These are phyloP conservation scores for Spilosoma lubricipeda DNA, from an alignment of 2,888 invertebrate species.

Conservation along the genomic window DNA sequence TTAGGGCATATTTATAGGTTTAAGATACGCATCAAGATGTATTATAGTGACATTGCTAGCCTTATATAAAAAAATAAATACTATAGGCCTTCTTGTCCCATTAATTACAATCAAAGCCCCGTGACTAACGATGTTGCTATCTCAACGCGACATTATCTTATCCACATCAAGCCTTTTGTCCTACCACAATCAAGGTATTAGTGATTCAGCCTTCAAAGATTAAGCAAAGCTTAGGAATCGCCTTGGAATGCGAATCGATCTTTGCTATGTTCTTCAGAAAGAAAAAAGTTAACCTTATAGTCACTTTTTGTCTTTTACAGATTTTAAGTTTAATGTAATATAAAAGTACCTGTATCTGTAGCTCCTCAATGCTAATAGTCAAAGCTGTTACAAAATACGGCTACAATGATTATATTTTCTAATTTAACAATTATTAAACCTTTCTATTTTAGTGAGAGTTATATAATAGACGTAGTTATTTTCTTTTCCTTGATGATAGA, in stretches of 20 bases:
- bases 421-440: too few species aligned
- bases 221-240: background rate
- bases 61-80: background rate
- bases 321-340: background rate
- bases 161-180: conserved; percentile 44
- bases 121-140: conserved; percentile 36
- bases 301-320: background rate
- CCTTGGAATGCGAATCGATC: background rate
- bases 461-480: too few species aligned
- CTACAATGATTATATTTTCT: too few species aligned
- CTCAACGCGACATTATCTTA: conserved; percentile 51
- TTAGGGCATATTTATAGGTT: background rate
- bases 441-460: too few species aligned
- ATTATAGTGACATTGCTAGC: background rate
- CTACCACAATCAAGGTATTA: conserved; percentile 36
- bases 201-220: conserved; percentile 30
- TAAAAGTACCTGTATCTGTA: background rate
- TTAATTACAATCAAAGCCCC: conserved; percentile 36
- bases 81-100: background rate
- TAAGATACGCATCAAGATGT: too few species aligned
- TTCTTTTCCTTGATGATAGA: too few species aligned
- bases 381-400: too few species aligned
- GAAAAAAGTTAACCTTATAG: background rate
- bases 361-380: too few species aligned
- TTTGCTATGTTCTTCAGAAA: background rate